phyloP scores from a whole-genome alignment of 92 coral and sea anemone species.

The Epizoanthus rinbou region DNA sequence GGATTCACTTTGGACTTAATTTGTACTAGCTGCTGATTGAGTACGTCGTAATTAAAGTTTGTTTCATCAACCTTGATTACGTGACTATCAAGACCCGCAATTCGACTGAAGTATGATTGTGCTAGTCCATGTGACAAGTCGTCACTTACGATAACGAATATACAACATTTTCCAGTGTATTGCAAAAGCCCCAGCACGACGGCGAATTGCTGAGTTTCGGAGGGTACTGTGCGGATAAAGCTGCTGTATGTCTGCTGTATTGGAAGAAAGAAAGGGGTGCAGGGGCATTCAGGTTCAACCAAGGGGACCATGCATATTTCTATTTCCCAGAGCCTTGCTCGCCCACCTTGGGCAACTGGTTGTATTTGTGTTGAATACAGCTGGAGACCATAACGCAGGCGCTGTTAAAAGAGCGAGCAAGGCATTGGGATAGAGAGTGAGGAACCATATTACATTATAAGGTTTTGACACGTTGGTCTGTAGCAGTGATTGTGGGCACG shows the following conservation, averaged over 20 bases:
- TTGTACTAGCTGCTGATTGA: slow-evolving; percentile 43
- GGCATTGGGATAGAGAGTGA: too few relatives aligned
- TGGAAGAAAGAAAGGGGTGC: not conserved
- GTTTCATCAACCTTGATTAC: slow-evolving; percentile 55
- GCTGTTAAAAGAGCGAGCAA: too few relatives aligned
- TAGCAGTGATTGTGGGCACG: too few relatives aligned
- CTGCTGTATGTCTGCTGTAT: slow-evolving; percentile 67
- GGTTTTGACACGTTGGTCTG: too few relatives aligned
- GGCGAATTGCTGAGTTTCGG: slow-evolving; percentile 58
- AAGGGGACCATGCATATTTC: not conserved
- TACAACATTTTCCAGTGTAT: slow-evolving; percentile 62
- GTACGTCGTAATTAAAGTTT: slow-evolving; percentile 7
- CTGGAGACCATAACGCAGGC: too few relatives aligned
- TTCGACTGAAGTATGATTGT: slow-evolving; percentile 48
- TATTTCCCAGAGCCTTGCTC: too few relatives aligned
- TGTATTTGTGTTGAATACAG: too few relatives aligned
- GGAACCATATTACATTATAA: too few relatives aligned
- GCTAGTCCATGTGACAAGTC: slow-evolving; percentile 73
- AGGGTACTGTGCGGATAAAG: slow-evolving; percentile 62
- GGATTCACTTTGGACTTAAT: slow-evolving; percentile 68
- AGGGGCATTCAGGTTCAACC: not conserved
- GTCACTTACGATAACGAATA: slow-evolving; percentile 73
- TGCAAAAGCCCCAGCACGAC: slow-evolving; percentile 60
- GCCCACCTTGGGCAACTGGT: too few relatives aligned
- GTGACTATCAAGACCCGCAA: slow-evolving; percentile 31